A percentile compares a stretch with the other conserved stretches of the same genome.
Evolutionary conservation across 2,113 vertebrate genomes (phyloP).

Genomic region (Catharus minimus): DNA sequence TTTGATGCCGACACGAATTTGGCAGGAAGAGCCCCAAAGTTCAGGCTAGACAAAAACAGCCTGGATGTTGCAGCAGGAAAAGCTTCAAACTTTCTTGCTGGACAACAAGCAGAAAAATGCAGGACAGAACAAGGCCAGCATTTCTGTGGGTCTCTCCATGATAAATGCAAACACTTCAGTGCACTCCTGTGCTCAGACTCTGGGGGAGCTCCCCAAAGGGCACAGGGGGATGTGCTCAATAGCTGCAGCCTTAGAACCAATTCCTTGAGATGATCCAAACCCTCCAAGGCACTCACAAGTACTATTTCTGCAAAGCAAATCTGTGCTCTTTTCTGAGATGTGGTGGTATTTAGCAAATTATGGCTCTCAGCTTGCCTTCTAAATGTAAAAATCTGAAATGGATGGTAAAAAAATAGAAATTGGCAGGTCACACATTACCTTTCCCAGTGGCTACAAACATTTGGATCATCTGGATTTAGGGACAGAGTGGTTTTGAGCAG

Average conservation of each 20-base stretch:
- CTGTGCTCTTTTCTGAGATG: not conserved
- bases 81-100: not conserved
- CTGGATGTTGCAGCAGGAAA: not conserved
- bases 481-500: slow-evolving; percentile 72
- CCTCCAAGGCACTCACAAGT: not conserved
- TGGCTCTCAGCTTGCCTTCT: not conserved
- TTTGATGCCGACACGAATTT: not conserved
- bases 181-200: not conserved
- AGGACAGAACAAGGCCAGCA: not conserved
- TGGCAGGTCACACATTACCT: slow-evolving; percentile 77
- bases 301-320: not conserved
- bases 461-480: slow-evolving; percentile 96
- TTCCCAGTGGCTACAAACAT: slow-evolving; percentile 99
- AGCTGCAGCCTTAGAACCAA: not conserved
- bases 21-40: slow-evolving; percentile 1
- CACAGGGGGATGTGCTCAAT: not conserved
- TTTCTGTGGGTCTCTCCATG: not conserved
- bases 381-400: not conserved
- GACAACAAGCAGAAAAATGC: not conserved
- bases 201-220: not conserved
- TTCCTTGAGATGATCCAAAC: not conserved
- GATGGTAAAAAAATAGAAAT: not conserved
- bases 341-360: not conserved
- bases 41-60: not conserved
- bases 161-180: not conserved